Evolutionary conservation across 1,140 invertebrate species (phyloP).

Genomic region (Drepana arcuata): DNA sequence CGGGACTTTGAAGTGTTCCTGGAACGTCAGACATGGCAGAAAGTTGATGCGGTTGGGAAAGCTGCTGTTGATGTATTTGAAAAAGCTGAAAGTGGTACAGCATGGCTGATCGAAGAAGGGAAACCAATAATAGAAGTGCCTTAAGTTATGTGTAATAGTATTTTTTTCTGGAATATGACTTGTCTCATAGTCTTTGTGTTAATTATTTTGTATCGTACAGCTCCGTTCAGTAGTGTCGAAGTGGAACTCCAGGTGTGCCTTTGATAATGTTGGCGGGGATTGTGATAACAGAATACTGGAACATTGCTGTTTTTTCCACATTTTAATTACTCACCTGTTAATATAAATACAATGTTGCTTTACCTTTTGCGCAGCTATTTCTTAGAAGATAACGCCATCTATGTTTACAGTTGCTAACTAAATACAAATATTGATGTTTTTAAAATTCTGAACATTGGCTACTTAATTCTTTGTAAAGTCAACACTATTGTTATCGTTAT

Average conservation of each 20-base stretch:
- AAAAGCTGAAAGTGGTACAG: conserved; percentile 36
- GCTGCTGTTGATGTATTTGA: conserved; percentile 38
- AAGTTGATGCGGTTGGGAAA: conserved; percentile 26
- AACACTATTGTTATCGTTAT: too few species aligned
- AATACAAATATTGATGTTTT: too few species aligned
- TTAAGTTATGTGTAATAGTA: background rate
- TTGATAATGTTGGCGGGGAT: too few species aligned
- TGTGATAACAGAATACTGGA: background rate
- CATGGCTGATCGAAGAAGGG: conserved; percentile 38
- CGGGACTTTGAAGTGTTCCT: conserved; percentile 17
- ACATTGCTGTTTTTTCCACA: too few species aligned
- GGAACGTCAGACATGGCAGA: conserved; percentile 24
- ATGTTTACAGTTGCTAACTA: too few species aligned
- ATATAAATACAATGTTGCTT: too few species aligned
- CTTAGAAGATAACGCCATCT: too few species aligned
- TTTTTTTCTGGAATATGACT: background rate
- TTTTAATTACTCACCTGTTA: too few species aligned
- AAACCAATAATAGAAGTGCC: conserved; percentile 30
- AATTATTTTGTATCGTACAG: background rate
- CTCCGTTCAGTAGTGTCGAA: background rate
- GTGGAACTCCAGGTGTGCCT: background rate
- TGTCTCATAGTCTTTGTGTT: background rate
- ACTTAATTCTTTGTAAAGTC: too few species aligned
- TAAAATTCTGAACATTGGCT: too few species aligned
- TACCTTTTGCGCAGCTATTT: too few species aligned